Percentiles rank a stretch among this genome's conserved stretches.
Conservation (phyloP, 2,888 invertebrate genomes). For the Seladonia tumulorum region DNA sequence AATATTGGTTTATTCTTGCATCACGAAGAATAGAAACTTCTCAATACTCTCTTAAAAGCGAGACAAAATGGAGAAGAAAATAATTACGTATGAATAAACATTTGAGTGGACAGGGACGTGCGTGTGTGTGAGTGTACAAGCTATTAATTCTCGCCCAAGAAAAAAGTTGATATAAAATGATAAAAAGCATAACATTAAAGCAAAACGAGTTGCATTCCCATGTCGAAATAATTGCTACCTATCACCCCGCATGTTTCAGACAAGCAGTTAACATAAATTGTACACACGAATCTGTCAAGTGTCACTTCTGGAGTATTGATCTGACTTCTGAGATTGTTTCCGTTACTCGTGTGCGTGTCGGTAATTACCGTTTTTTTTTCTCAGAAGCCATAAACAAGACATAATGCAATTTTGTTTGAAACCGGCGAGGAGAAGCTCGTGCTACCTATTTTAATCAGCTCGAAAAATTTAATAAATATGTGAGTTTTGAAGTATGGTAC, state of each 20-base stretch:
- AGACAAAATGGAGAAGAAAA: background rate
- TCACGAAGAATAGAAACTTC: background rate
- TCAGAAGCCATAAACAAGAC: background rate
- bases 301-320: conserved; percentile 50
- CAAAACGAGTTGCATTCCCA: conserved; percentile 26
- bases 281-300: conserved; percentile 45
- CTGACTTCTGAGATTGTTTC: conserved; percentile 33
- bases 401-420: background rate
- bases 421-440: background rate
- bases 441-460: background rate
- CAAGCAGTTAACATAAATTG: conserved; percentile 59
- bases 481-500: background rate
- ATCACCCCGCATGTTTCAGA: conserved; percentile 31
- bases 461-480: background rate
- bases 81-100: background rate
- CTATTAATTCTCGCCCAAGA: background rate
- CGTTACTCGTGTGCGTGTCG: background rate
- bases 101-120: background rate
- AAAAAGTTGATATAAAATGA: background rate
- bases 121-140: background rate
- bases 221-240: conserved; percentile 51
- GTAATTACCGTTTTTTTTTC: background rate
- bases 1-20: too few relatives aligned
- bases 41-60: too few relatives aligned
- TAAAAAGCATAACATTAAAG: background rate